Evolutionary conservation across 1,140 invertebrate genomes (phyloP), one percentile per base, ranked within the genome.

Genomic region (Phymastichus coffea): DNA sequence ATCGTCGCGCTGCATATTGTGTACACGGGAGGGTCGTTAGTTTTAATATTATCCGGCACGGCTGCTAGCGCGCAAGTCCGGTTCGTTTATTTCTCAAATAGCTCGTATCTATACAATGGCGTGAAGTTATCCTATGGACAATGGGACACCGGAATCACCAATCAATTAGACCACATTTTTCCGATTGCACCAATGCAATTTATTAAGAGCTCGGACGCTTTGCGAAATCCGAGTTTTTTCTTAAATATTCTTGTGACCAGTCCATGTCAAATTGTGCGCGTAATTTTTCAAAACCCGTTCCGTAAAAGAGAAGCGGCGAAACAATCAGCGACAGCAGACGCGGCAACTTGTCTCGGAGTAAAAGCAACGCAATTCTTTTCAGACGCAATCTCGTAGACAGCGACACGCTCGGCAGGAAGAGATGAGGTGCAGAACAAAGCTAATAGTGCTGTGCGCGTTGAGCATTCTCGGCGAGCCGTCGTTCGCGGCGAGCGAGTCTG

Each of bases 1-100:
- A n/a, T n/a, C n/a, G n/a, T n/a, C n/a, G n/a, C n/a, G n/a, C n/a
- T n/a, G n/a, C n/a, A n/a, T n/a, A n/a, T n/a, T n/a, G n/a, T n/a
- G n/a, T n/a, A 68, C 60, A 66, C 65, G 49, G 48, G 61, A 52
- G 40, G 35, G 68, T 71, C 65, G 43, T 64, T 73, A 70, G 70
- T 69, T 52, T 66, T 57, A 63, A 43, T 33, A 46, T 23, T 47
- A 37, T 51, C 33, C 20, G 1, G 30, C 2, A n/a, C 0, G 7
- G 30, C 48, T 6, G 37, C 33, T 49, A 19, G 17, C 15, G 17
- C 26, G n/a, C n/a, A n/a, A n/a, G n/a, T n/a, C n/a, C n/a, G n/a
- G n/a, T n/a, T n/a, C n/a, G n/a, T n/a, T n/a, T n/a, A n/a, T n/a
- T n/a, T n/a, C n/a, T n/a, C n/a, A n/a, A n/a, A n/a, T n/a, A n/a